Percentiles rank a stretch among this genome's conserved stretches.
These are phyloP conservation scores for Eledona agricola DNA, from an alignment of 2,888 invertebrate species.

Conservation along the genomic window DNA sequence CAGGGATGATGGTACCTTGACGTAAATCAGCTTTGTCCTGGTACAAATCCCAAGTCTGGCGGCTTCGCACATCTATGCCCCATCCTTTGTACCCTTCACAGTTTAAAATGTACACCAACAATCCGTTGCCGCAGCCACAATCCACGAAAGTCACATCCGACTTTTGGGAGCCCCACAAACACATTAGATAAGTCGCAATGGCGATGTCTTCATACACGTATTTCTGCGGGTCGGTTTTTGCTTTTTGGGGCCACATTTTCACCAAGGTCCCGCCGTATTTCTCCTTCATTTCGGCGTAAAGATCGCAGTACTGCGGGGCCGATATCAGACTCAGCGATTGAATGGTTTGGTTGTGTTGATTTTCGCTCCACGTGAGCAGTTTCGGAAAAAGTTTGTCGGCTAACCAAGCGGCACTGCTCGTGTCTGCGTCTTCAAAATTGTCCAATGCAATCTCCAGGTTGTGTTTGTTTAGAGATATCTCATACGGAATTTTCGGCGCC, in stretches of 20 bases:
- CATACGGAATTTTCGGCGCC: constrained; percentile 65
- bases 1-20: constrained; percentile 71
- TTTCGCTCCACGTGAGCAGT: constrained; percentile 71
- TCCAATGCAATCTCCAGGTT: constrained; percentile 51
- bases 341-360: constrained; percentile 52
- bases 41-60: constrained; percentile 90
- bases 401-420: constrained; percentile 65
- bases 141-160: constrained; percentile 76
- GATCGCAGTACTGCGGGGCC: constrained; percentile 72
- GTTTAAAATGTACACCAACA: constrained; percentile 85
- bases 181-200: constrained; percentile 86
- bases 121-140: constrained; percentile 97
- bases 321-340: constrained; percentile 73
- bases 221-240: constrained; percentile 92
- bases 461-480: constrained; percentile 54
- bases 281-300: constrained; percentile 78
- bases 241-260: constrained; percentile 89
- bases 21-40: constrained; percentile 71
- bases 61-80: constrained; percentile 84
- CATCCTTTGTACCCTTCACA: constrained; percentile 84
- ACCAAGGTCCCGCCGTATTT: constrained; percentile 81
- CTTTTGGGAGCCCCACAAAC: constrained; percentile 71
- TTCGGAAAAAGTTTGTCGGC: constrained; percentile 67
- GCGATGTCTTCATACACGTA: constrained; percentile 97
- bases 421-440: constrained; percentile 61